phyloP scores from a whole-genome alignment of 2,113 vertebrate species.

The Cololabis saira region DNA sequence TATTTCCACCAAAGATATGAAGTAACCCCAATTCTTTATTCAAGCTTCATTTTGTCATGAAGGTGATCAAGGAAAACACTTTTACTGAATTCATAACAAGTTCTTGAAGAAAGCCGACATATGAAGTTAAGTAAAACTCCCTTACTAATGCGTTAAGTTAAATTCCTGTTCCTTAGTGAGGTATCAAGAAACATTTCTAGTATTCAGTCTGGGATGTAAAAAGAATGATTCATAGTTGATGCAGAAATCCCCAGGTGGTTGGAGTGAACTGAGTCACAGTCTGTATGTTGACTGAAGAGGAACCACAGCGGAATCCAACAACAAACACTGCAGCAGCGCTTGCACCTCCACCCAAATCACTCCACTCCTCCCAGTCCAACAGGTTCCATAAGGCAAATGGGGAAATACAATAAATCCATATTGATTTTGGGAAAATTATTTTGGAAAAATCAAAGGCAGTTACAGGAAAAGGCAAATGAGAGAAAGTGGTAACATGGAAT shows the following conservation, averaged over 20 bases:
- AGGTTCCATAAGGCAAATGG: not conserved
- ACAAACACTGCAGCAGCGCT: constrained; percentile 9
- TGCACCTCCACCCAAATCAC: constrained; percentile 14
- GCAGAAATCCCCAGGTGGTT: constrained; percentile 33
- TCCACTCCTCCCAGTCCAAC: not conserved
- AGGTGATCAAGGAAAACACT: constrained; percentile 1
- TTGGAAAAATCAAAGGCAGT: constrained; percentile 6
- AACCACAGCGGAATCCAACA: constrained; percentile 30
- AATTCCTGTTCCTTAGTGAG: too few species aligned
- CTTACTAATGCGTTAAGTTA: too few species aligned
- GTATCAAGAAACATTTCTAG: too few species aligned
- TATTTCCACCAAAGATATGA: too few species aligned
- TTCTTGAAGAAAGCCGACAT: too few species aligned
- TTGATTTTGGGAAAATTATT: constrained; percentile 16
- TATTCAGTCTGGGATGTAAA: constrained; percentile 17
- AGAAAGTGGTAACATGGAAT: not conserved
- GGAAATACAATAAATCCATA: not conserved
- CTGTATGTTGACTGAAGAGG: constrained; percentile 15
- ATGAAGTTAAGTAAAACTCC: too few species aligned
- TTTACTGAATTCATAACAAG: too few species aligned
- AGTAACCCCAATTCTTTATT: too few species aligned
- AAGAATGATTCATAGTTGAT: constrained; percentile 44
- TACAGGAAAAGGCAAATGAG: not conserved
- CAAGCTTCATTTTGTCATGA: too few species aligned
- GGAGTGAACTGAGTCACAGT: constrained; percentile 18